Percentiles rank a stretch among this genome's conserved stretches.
These are phyloP conservation scores for Tyrophagus putrescentiae DNA, from an alignment of 1,140 invertebrate species.

Conservation along the genomic window DNA sequence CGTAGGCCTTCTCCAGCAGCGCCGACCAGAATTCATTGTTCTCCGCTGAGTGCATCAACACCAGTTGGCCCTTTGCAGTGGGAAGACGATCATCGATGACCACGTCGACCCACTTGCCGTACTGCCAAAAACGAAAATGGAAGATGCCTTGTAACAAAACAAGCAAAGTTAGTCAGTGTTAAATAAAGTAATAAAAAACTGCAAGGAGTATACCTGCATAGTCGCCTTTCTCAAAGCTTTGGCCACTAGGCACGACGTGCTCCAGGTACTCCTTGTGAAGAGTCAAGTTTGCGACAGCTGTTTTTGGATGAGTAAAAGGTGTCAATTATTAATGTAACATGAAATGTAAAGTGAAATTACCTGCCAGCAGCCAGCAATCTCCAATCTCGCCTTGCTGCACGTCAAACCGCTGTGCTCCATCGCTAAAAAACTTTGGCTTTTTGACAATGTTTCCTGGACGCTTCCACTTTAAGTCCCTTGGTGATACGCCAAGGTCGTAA, in stretches of 20 bases:
- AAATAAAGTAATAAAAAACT: constrained; percentile 5
- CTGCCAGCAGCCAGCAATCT: constrained; percentile 72
- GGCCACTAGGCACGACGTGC: constrained; percentile 83
- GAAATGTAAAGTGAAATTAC: neutral
- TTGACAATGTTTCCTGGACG: too few relatives aligned
- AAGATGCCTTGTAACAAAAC: constrained; percentile 47
- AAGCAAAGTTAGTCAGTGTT: neutral
- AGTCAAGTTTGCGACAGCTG: constrained; percentile 56
- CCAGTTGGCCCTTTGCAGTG: constrained; percentile 67
- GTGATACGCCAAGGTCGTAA: too few relatives aligned
- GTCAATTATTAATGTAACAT: neutral
- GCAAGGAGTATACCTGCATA: constrained; percentile 51
- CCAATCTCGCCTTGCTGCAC: constrained; percentile 39
- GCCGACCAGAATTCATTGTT: constrained; percentile 92
- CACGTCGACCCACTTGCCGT: constrained; percentile 69
- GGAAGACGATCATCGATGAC: constrained; percentile 89
- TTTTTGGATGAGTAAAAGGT: neutral
- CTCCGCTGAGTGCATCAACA: constrained; percentile 84
- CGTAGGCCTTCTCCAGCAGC: constrained; percentile 92
- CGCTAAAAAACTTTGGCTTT: neutral
- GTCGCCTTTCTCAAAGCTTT: constrained; percentile 48
- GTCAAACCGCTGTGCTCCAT: constrained; percentile 21
- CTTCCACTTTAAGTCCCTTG: too few relatives aligned
- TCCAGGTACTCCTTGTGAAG: constrained; percentile 77
- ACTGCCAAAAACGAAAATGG: constrained; percentile 92